phyloP scores from a whole-genome alignment of 2,888 invertebrate species.

The Sicus ferrugineus region DNA sequence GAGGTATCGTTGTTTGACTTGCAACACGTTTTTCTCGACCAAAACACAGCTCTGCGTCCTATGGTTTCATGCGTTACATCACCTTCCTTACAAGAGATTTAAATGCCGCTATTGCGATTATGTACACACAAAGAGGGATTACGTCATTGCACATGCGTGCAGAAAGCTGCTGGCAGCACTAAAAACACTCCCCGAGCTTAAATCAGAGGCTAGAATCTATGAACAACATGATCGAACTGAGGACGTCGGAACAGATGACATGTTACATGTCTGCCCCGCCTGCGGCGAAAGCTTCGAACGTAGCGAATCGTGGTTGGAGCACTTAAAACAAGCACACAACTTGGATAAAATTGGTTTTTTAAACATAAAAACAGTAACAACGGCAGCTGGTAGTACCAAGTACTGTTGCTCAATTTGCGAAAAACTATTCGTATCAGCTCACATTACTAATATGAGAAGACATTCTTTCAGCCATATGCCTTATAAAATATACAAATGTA shows the following conservation, averaged over 20 bases:
- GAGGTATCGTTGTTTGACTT: constrained; percentile 4
- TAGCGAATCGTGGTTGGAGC: background rate
- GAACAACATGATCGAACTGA: no score
- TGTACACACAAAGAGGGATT: background rate
- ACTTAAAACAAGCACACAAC: background rate
- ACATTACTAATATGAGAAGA: background rate
- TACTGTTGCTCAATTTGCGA: constrained; percentile 8
- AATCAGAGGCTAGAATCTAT: background rate
- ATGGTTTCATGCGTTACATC: background rate
- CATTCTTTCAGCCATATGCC: constrained; percentile 18
- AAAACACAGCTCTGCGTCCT: background rate
- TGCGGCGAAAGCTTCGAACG: constrained; percentile 8
- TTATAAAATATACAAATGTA: constrained; percentile 14
- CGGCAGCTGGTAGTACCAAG: background rate
- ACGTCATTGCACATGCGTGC: background rate
- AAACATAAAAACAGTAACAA: background rate
- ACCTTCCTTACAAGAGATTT: background rate
- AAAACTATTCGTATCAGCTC: background rate
- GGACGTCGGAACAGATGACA: background rate
- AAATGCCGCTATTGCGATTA: constrained; percentile 14
- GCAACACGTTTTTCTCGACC: background rate
- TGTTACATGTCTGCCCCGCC: constrained; percentile 10
- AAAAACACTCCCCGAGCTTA: background rate
- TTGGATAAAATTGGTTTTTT: background rate
- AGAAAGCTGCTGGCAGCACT: background rate